Evolutionary conservation across 2,797 vertebrate genomes (phyloP), one percentile per base, ranked within the genome.

Genomic region (Hephaestus fuliginosus): DNA sequence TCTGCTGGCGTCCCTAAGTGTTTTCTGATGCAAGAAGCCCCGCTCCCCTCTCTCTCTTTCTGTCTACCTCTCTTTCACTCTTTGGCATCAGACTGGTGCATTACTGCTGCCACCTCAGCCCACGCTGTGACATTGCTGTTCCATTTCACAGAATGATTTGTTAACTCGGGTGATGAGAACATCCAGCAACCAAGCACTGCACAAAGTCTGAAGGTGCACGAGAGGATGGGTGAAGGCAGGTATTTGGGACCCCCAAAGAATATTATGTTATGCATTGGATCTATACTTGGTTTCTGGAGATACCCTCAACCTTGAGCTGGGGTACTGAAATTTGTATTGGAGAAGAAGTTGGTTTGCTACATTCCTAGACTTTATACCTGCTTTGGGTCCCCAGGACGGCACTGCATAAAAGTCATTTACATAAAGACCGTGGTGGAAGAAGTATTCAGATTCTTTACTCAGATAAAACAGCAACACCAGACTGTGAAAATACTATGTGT

Each of bases 1-100:
- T 88, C 69, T 65, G 75, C 88, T 81, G 83, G 76, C 74, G 76
- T 93, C 74, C 69, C 84, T 82, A 89, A 93, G 90, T 90, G 83
- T 78, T 90, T 85, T 85, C 85, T 89, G 72, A 90, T 88, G 86
- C 77, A 80, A 83, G 56, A 49, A 28, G 49, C 12, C 18, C 53
- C 46, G 48, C 36, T 28, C 55, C 15, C 7, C 18, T 10, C 4
- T 22, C 12, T 5, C 25, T 17, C 44, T 57, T 18, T 30, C 66
- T 58, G 56, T 60, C 76, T 52, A 4, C n/a, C 33, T 48, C 41
- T 39, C 22, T 69, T 74, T 62, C 39, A 41, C 33, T 82, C 66
- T 71, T 77, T 83, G 66, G 39, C 74, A 71, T 64, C 41, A 58
- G 68, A 57, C 36, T 15, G 49, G 25, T 63, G 67, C 58, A 36